Percentiles rank a stretch among this genome's conserved stretches.
Evolutionary conservation across 2,113 vertebrate species (phyloP).

Genomic region (Bubo bubo): DNA sequence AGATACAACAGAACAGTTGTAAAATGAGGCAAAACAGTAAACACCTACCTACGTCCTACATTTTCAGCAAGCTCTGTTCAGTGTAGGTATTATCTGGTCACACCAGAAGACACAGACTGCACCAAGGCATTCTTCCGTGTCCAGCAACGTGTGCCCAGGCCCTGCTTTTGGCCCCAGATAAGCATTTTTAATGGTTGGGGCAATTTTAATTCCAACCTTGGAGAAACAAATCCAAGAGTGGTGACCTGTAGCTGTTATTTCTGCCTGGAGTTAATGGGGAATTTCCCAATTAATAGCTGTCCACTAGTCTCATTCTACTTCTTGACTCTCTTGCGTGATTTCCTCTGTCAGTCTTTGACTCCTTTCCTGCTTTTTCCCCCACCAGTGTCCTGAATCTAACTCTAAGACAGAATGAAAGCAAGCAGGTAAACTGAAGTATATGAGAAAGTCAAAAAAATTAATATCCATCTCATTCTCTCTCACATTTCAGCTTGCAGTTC

Average conservation of each 20-base stretch:
- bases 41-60: fast-evolving
- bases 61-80: not conserved
- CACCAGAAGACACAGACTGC: not conserved
- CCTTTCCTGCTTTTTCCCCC: not conserved
- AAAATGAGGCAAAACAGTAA: not conserved
- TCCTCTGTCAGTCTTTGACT: not conserved
- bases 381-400: not conserved
- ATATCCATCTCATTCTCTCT: not conserved
- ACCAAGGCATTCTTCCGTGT: not conserved
- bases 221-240: not conserved
- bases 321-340: not conserved
- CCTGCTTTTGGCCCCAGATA: not conserved
- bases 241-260: not conserved
- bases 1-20: not conserved
- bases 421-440: not conserved
- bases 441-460: not conserved
- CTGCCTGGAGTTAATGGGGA: not conserved
- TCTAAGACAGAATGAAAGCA: not conserved
- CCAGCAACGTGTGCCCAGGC: fast-evolving
- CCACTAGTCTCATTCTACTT: not conserved
- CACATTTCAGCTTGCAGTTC: not conserved
- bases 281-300: not conserved
- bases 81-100: too few relatives aligned
- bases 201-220: not conserved
- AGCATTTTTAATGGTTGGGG: not conserved